Conservation (phyloP, 2,113 vertebrate species). For the Pontoporia blainvillei region DNA sequence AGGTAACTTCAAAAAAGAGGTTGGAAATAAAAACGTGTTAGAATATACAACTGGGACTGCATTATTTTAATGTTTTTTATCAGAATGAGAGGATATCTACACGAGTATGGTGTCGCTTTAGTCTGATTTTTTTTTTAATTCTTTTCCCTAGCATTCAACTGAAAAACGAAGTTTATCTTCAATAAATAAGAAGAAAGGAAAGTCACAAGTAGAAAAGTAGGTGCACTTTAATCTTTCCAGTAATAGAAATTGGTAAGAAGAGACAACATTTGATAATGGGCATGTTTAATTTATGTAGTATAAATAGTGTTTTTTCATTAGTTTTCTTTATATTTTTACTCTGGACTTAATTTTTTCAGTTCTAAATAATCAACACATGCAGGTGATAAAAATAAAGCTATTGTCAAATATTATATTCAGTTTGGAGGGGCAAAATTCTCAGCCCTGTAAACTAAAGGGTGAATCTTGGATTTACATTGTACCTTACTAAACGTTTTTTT, state of each 20-base stretch:
- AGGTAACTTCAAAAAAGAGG: neutral
- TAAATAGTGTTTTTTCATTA: neutral
- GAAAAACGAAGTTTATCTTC: conserved; percentile 81
- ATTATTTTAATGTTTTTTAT: neutral
- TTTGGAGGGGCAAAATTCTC: neutral
- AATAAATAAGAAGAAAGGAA: conserved; percentile 84
- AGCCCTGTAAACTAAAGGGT: neutral
- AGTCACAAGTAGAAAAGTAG: conserved; percentile 85
- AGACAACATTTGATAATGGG: neutral
- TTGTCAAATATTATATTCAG: neutral
- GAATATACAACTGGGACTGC: neutral
- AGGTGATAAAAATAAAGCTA: neutral
- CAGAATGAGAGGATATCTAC: neutral
- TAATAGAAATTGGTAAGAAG: conserved; percentile 13
- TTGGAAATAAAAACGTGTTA: neutral
- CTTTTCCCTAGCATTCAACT: conserved; percentile 76
- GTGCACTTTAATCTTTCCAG: conserved; percentile 50
- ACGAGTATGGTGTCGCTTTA: neutral
- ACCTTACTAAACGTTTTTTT: neutral
- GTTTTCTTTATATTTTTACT: neutral
- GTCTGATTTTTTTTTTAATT: conserved; percentile 56
- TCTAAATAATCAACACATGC: neutral
- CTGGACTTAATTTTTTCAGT: neutral
- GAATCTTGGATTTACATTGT: neutral
- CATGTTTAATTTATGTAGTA: neutral